Evolutionary conservation across 2,797 vertebrate genomes (phyloP).

Genomic region (Helostoma temminkii): DNA sequence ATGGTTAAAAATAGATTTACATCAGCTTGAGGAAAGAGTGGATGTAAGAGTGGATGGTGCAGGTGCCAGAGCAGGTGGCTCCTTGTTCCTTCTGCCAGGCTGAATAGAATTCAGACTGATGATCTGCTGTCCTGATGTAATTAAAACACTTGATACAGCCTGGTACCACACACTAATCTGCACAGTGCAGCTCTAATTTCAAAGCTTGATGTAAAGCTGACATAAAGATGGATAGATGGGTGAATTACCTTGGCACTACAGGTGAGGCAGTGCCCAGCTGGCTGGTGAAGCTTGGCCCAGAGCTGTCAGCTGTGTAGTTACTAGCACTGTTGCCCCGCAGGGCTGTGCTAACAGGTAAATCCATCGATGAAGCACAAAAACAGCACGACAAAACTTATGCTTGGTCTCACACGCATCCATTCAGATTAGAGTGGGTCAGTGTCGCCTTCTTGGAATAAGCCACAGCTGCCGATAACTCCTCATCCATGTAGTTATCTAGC

Average conservation of each 20-base stretch:
- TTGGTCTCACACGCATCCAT: slow-evolving; percentile 39
- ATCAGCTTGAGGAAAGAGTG: too few relatives aligned
- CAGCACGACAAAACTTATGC: slow-evolving; percentile 70
- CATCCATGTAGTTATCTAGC: slow-evolving; percentile 5
- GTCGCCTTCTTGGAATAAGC: slow-evolving; percentile 15
- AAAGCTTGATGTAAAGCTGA: not conserved
- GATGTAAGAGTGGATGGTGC: too few relatives aligned
- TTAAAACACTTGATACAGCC: too few relatives aligned
- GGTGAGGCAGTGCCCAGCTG: slow-evolving; percentile 68
- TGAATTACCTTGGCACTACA: slow-evolving; percentile 60
- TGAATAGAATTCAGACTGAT: too few relatives aligned
- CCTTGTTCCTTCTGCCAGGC: too few relatives aligned
- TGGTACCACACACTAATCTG: too few relatives aligned
- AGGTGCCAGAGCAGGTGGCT: too few relatives aligned
- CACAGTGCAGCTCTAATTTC: too few relatives aligned
- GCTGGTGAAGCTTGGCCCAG: slow-evolving; percentile 52
- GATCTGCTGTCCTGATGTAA: too few relatives aligned
- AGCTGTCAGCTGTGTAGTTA: slow-evolving; percentile 59
- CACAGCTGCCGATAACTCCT: slow-evolving; percentile 12
- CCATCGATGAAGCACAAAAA: slow-evolving; percentile 74
- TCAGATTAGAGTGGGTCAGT: not conserved
- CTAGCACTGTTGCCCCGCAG: slow-evolving; percentile 56
- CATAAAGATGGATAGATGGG: not conserved
- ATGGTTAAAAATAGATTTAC: too few relatives aligned
- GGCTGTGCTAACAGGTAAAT: slow-evolving; percentile 70